phyloP scores from a whole-genome alignment of 1,140 invertebrate species.

The Diorhabda carinulata region DNA sequence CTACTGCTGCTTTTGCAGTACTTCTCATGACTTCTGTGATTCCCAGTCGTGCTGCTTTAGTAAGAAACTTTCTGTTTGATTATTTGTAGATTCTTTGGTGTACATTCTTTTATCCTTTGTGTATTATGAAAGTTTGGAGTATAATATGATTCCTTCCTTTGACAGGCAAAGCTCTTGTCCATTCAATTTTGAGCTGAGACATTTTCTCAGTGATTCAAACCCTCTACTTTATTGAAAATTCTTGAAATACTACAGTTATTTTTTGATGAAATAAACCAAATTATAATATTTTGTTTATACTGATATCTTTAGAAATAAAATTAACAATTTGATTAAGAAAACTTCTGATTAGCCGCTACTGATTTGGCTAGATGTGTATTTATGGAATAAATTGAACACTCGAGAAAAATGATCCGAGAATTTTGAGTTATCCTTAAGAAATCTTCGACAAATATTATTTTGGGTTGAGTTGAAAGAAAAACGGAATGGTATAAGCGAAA shows the following conservation, averaged over 20 bases:
- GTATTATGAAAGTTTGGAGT: too few relatives aligned
- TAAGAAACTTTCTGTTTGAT: too few relatives aligned
- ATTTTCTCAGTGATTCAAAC: background rate
- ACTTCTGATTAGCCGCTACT: background rate
- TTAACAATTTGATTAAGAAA: background rate
- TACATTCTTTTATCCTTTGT: too few relatives aligned
- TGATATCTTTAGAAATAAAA: background rate
- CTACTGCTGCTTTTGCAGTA: too few relatives aligned
- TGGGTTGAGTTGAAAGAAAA: background rate
- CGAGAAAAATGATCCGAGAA: background rate
- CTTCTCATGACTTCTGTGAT: too few relatives aligned
- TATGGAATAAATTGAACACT: background rate
- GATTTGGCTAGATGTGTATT: background rate
- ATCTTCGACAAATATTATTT: background rate
- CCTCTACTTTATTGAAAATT: background rate
- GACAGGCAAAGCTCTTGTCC: too few relatives aligned
- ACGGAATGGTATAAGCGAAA: conserved; percentile 18
- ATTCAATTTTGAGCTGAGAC: too few relatives aligned
- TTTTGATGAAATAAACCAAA: background rate
- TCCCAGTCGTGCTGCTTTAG: too few relatives aligned
- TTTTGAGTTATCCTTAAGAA: background rate
- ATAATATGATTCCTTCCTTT: too few relatives aligned
- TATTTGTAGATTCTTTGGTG: too few relatives aligned
- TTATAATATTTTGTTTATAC: background rate
- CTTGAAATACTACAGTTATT: background rate